Conservation (phyloP, 2,113 vertebrate genomes). For the Clarias gariepinus region DNA sequence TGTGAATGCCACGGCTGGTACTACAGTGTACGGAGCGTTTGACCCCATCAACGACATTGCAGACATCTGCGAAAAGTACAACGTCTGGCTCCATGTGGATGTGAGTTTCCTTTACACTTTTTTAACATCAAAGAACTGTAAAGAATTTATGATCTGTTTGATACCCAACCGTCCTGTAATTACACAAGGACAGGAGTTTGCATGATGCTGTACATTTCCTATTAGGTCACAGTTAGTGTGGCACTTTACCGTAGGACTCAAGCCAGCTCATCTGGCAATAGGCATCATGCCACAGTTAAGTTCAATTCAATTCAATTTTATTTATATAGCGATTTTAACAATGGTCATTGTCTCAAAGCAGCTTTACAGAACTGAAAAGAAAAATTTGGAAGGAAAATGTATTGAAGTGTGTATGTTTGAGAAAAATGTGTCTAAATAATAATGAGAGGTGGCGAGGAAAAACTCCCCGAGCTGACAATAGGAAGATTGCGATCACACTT, state of each 20-base stretch:
- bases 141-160: not conserved
- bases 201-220: not conserved
- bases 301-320: too few species aligned
- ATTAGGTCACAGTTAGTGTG: not conserved
- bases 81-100: conserved; percentile 96
- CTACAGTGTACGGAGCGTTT: conserved; percentile 95
- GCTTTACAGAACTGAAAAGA: too few species aligned
- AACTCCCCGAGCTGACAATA: too few species aligned
- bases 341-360: too few species aligned
- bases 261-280: too few species aligned
- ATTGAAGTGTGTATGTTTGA: too few species aligned
- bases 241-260: not conserved
- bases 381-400: too few species aligned
- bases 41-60: conserved; percentile 97
- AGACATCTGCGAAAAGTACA: conserved; percentile 96
- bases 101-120: conserved; percentile 74
- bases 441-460: too few species aligned
- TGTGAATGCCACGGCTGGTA: conserved; percentile 94
- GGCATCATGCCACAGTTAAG: too few species aligned
- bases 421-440: too few species aligned
- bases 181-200: not conserved
- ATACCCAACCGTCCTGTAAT: not conserved
- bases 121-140: not conserved
- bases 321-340: too few species aligned
- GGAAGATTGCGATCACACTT: too few species aligned